A percentile compares a stretch with the other conserved stretches of the same genome.
Evolutionary conservation across 2,888 invertebrate species (phyloP).

Genomic region (Cosmia pyralina): DNA sequence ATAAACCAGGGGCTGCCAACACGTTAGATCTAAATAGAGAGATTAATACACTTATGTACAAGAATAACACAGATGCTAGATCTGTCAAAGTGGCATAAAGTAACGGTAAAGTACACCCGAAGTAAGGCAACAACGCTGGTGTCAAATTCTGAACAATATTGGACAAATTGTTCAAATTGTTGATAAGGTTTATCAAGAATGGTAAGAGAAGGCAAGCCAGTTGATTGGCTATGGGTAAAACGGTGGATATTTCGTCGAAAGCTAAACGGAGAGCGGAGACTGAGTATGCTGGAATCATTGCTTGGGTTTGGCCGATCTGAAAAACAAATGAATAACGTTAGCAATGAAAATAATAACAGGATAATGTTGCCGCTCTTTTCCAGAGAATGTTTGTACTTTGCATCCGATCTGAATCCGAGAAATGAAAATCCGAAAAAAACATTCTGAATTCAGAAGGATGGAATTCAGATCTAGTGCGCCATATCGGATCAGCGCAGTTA

Average conservation of each 20-base stretch:
- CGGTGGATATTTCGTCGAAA: slow-evolving; percentile 84
- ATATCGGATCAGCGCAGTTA: too few relatives aligned
- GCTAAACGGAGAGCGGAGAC: slow-evolving; percentile 83
- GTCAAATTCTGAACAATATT: slow-evolving; percentile 87
- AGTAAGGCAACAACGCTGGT: slow-evolving; percentile 84
- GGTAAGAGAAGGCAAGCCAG: slow-evolving; percentile 83
- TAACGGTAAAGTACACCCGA: slow-evolving; percentile 84
- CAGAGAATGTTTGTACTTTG: too few relatives aligned
- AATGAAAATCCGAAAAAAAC: too few relatives aligned
- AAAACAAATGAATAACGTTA: slow-evolving; percentile 31
- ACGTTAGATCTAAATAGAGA: slow-evolving; percentile 86
- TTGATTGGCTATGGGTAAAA: slow-evolving; percentile 84
- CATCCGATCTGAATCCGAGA: too few relatives aligned
- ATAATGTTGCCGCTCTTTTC: too few relatives aligned
- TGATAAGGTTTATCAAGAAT: slow-evolving; percentile 85
- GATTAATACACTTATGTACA: slow-evolving; percentile 85
- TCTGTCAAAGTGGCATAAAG: slow-evolving; percentile 85
- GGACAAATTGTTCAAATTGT: slow-evolving; percentile 85
- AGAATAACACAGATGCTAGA: slow-evolving; percentile 83
- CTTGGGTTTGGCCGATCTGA: slow-evolving; percentile 78
- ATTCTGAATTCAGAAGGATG: too few relatives aligned
- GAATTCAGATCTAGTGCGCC: too few relatives aligned
- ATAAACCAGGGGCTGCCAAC: slow-evolving; percentile 80
- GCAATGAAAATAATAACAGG: too few relatives aligned
- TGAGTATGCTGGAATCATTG: slow-evolving; percentile 87